Evolutionary conservation across 2,113 vertebrate species (phyloP).

Genomic region (Megaceryle maxima): DNA sequence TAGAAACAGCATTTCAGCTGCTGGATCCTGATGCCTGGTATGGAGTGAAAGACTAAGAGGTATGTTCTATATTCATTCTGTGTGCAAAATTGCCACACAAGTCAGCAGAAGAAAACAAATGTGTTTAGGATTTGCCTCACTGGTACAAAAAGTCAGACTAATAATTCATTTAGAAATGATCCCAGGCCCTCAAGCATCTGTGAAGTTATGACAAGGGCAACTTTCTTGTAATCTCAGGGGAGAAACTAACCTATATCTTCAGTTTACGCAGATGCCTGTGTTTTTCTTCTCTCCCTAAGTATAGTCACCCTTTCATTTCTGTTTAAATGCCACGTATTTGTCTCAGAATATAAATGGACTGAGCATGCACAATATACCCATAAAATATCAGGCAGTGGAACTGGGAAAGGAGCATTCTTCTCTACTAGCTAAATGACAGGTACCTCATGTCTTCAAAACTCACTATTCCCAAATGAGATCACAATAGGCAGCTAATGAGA

Average conservation of each 20-base stretch:
- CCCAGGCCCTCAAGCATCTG: not conserved
- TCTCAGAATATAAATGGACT: not conserved
- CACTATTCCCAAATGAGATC: not conserved
- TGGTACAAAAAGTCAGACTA: not conserved
- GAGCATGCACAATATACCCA: not conserved
- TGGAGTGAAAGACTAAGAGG: not conserved
- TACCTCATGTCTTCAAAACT: not conserved
- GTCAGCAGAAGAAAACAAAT: constrained; percentile 22
- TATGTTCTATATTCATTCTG: not conserved
- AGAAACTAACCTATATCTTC: not conserved
- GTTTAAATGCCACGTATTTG: not conserved
- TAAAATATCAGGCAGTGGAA: not conserved
- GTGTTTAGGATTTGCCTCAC: not conserved
- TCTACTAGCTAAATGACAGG: not conserved
- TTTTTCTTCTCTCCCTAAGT: not conserved
- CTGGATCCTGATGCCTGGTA: not conserved
- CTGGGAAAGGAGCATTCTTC: not conserved
- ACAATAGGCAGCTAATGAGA: not conserved
- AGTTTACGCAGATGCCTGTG: not conserved
- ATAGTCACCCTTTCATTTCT: not conserved
- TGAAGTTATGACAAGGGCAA: not conserved
- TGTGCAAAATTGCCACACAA: not conserved
- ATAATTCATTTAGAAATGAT: not conserved
- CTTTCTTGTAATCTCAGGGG: not conserved
- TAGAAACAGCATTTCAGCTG: not conserved